Conservation (phyloP, 2,888 invertebrate species). For the Nephrocerus scutellatus region DNA sequence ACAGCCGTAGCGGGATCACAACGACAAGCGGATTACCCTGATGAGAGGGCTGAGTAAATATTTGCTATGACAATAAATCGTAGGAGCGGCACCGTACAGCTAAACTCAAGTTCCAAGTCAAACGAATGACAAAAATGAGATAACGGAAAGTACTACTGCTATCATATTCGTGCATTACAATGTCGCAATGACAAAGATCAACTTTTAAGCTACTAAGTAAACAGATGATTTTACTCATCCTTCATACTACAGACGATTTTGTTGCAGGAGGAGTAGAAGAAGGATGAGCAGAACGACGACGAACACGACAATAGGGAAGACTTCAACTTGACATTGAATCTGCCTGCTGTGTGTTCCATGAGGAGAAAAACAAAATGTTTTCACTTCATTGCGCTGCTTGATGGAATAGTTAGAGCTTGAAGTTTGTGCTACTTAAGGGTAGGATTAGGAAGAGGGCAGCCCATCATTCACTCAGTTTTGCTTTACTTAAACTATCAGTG, state of each 20-base stretch:
- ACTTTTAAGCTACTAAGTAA: constrained; percentile 24
- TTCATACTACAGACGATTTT: constrained; percentile 1
- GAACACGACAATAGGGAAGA: too few species aligned
- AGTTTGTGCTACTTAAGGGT: too few species aligned
- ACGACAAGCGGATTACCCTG: constrained; percentile 22
- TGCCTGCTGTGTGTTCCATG: constrained; percentile 14
- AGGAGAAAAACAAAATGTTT: constrained; percentile 21
- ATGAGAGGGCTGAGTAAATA: constrained; percentile 24
- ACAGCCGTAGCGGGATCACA: too few species aligned
- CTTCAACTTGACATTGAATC: constrained; percentile 18
- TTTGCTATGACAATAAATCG: constrained; percentile 22
- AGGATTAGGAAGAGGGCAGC: too few species aligned
- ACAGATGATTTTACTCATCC: constrained; percentile 23
- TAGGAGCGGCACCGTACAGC: constrained; percentile 3
- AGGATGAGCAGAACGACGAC: too few species aligned
- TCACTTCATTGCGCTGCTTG: too few species aligned
- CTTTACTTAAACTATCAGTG: too few species aligned
- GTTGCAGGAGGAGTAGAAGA: constrained; percentile 2
- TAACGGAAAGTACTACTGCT: too few species aligned
- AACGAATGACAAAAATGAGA: background rate
- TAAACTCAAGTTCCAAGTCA: background rate
- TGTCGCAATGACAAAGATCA: constrained; percentile 22
- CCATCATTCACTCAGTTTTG: too few species aligned
- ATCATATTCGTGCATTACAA: too few species aligned
- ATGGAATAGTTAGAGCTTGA: too few species aligned